These are phyloP conservation scores for Agonopterix alstromeriana DNA, from an alignment of 2,888 invertebrate species.

Conservation along the genomic window DNA sequence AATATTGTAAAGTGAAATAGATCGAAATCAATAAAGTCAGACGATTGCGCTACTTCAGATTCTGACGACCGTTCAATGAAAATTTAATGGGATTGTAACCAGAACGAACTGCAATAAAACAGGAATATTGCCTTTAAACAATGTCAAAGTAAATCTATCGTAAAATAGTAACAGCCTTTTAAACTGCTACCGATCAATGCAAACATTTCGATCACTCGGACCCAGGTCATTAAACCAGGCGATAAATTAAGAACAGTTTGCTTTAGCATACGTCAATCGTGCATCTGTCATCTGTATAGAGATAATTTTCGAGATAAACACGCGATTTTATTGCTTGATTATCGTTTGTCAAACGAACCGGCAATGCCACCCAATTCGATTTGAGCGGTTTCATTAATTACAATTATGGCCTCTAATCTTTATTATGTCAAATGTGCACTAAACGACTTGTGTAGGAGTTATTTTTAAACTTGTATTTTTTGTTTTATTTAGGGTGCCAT, in stretches of 20 bases:
- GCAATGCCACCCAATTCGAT: constrained; percentile 25
- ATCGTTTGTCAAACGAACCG: constrained; percentile 51
- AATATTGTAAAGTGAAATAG: background rate
- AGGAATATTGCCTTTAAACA: constrained; percentile 50
- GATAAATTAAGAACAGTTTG: constrained; percentile 46
- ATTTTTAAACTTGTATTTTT: constrained; percentile 29
- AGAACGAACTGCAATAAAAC: constrained; percentile 51
- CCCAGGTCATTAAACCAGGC: constrained; percentile 29
- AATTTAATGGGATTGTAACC: constrained; percentile 44
- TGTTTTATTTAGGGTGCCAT: constrained; percentile 42
- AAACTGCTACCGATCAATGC: constrained; percentile 44
- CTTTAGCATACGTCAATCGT: constrained; percentile 42
- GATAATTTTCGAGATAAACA: constrained; percentile 39
- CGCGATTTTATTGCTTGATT: constrained; percentile 36
- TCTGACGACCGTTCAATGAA: constrained; percentile 23
- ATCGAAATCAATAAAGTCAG: constrained; percentile 4
- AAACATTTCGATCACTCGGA: constrained; percentile 36
- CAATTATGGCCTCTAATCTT: constrained; percentile 57
- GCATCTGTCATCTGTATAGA: constrained; percentile 43
- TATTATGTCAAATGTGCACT: constrained; percentile 43
- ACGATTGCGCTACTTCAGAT: constrained; percentile 24
- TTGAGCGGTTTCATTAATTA: constrained; percentile 58
- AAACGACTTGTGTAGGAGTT: constrained; percentile 29
- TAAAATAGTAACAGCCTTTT: constrained; percentile 45
- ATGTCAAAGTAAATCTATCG: constrained; percentile 57